These are phyloP conservation scores for Tricholaema leucomelas DNA, from an alignment of 2,113 vertebrate species.

Conservation along the genomic window DNA sequence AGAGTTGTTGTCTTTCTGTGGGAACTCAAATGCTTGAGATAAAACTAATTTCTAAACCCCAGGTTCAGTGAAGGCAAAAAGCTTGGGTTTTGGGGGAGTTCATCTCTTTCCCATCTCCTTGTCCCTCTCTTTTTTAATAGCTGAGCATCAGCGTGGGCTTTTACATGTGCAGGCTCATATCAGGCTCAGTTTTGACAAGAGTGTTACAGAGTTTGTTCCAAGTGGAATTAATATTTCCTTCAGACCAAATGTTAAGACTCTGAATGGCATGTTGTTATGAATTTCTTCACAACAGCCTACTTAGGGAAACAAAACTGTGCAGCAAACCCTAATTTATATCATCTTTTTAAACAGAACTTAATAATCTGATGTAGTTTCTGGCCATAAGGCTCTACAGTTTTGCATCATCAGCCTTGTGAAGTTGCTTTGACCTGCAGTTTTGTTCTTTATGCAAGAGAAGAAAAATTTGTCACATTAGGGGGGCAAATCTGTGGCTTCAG, in stretches of 20 bases:
- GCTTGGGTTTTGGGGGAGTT: background rate
- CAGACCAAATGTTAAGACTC: background rate
- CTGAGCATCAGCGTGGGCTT: background rate
- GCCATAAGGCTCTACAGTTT: background rate
- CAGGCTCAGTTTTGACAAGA: background rate
- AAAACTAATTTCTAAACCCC: background rate
- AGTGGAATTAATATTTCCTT: slow-evolving; percentile 21
- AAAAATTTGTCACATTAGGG: rapidly evolving
- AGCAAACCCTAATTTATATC: background rate
- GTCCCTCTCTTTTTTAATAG: background rate
- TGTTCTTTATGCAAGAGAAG: background rate
- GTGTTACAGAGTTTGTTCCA: background rate
- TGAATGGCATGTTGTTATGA: background rate
- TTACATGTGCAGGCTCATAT: background rate
- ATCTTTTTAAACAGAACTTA: background rate
- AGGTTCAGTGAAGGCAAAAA: background rate
- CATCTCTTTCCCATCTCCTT: background rate
- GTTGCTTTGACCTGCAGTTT: background rate
- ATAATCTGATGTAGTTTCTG: background rate
- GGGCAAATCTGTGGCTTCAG: background rate
- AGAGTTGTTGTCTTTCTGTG: background rate
- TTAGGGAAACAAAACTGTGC: background rate
- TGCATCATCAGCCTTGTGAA: background rate
- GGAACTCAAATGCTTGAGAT: background rate
- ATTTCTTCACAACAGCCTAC: background rate